phyloP scores from a whole-genome alignment of 2,888 invertebrate genomes.

The Diabrotica balteata region DNA sequence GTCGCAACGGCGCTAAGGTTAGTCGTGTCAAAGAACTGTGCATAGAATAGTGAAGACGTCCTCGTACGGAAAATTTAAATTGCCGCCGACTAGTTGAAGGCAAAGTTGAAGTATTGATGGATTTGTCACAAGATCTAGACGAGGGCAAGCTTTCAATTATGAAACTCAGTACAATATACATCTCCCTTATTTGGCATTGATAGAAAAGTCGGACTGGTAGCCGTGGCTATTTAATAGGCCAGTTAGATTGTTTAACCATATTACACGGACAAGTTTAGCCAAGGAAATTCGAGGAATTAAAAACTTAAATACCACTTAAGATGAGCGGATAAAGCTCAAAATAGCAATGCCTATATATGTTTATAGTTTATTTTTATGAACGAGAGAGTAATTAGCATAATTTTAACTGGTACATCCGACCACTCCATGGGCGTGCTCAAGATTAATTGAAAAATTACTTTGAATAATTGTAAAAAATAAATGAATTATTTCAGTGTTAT shows the following conservation, averaged over 20 bases:
- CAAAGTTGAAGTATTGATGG: slow-evolving; percentile 37
- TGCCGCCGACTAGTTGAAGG: slow-evolving; percentile 19
- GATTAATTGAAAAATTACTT: too few relatives aligned
- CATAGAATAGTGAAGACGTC: slow-evolving; percentile 17
- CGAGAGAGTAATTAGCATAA: too few relatives aligned
- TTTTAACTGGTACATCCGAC: too few relatives aligned
- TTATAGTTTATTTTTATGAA: too few relatives aligned
- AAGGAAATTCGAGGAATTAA: too few relatives aligned
- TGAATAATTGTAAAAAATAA: too few relatives aligned
- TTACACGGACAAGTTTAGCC: too few relatives aligned
- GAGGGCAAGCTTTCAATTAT: slow-evolving; percentile 39
- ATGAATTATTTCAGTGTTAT: too few relatives aligned
- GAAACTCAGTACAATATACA: slow-evolving; percentile 36
- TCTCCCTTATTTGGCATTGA: slow-evolving; percentile 38
- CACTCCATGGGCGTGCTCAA: too few relatives aligned
- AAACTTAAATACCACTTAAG: too few relatives aligned
- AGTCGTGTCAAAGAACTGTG: slow-evolving; percentile 14
- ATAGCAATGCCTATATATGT: too few relatives aligned
- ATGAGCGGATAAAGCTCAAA: too few relatives aligned
- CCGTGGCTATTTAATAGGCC: slow-evolving; percentile 2
- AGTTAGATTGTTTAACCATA: not conserved
- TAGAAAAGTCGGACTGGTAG: slow-evolving; percentile 26
- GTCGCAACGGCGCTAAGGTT: slow-evolving; percentile 18
- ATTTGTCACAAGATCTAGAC: slow-evolving; percentile 36
- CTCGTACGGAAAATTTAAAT: slow-evolving; percentile 24